These are phyloP conservation scores for Aphelocoma coerulescens DNA, from an alignment of 2,113 vertebrate species.

Conservation along the genomic window DNA sequence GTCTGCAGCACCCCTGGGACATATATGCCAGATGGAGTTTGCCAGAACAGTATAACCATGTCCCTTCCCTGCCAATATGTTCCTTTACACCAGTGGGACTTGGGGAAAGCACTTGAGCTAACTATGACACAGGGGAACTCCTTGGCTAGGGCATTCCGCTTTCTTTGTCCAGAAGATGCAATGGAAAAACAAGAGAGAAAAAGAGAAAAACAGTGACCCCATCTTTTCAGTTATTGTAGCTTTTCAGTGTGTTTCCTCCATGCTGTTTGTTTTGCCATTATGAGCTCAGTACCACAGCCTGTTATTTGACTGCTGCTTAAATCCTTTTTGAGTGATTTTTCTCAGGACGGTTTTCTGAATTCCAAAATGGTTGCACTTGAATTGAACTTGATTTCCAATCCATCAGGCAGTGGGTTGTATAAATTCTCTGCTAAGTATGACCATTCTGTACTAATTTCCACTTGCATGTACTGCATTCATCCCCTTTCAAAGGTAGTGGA, in stretches of 20 bases:
- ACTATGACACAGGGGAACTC: conserved; percentile 35
- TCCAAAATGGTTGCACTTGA: neutral
- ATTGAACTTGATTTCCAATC: neutral
- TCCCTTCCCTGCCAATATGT: conserved; percentile 42
- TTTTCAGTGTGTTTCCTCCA: neutral
- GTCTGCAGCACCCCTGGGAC: conserved; percentile 25
- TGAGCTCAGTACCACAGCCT: neutral
- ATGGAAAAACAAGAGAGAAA: neutral
- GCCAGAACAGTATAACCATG: conserved; percentile 21
- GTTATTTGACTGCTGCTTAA: neutral
- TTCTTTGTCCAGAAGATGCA: neutral
- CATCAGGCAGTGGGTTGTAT: neutral
- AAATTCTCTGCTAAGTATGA: neutral
- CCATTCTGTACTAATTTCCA: neutral
- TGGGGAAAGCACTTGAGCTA: conserved; percentile 24
- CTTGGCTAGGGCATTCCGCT: neutral
- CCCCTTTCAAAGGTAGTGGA: neutral
- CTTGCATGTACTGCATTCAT: neutral
- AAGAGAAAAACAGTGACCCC: neutral
- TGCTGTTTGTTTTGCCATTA: neutral
- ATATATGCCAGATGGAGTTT: conserved; percentile 47
- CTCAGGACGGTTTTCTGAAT: neutral
- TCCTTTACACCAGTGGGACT: conserved; percentile 22
- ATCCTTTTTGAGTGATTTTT: neutral
- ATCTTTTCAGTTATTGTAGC: neutral